phyloP scores from a whole-genome alignment of 2,113 vertebrate genomes.

The Eptesicus fuscus region DNA sequence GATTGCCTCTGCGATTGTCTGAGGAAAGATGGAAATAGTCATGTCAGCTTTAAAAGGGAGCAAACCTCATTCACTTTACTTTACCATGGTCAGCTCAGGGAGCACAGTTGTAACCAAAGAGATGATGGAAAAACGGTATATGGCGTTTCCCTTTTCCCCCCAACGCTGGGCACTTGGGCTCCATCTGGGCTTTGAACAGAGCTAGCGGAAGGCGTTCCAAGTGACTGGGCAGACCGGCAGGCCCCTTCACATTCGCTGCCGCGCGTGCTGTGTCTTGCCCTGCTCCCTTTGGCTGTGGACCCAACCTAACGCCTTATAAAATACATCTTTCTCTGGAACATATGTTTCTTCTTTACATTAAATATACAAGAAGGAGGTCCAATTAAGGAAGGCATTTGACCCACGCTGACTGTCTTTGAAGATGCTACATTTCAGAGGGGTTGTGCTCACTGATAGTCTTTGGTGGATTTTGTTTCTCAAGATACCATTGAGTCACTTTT shows the following conservation, averaged over 20 bases:
- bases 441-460: not conserved
- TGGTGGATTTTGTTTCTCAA: conserved; percentile 1
- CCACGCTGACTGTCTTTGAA: not conserved
- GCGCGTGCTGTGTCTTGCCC: not conserved
- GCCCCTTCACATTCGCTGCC: not conserved
- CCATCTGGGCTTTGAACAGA: not conserved
- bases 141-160: not conserved
- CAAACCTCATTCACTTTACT: conserved; percentile 29
- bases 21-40: conserved; percentile 45
- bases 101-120: conserved; percentile 28
- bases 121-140: not conserved
- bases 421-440: not conserved
- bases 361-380: not conserved
- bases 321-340: conserved; percentile 2
- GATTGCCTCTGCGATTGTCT: not conserved
- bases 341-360: conserved; percentile 18
- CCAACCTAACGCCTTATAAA: conserved; percentile 45
- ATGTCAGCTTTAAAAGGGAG: not conserved
- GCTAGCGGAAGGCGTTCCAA: not conserved
- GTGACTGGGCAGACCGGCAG: not conserved
- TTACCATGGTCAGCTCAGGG: not conserved
- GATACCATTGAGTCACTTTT: not conserved
- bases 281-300: conserved; percentile 1
- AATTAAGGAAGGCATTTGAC: conserved; percentile 16
- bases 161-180: not conserved